A percentile compares a stretch with the other conserved stretches of the same genome.
These are phyloP conservation scores for Megamerina dolium DNA, from an alignment of 2,888 invertebrate species.

Conservation along the genomic window DNA sequence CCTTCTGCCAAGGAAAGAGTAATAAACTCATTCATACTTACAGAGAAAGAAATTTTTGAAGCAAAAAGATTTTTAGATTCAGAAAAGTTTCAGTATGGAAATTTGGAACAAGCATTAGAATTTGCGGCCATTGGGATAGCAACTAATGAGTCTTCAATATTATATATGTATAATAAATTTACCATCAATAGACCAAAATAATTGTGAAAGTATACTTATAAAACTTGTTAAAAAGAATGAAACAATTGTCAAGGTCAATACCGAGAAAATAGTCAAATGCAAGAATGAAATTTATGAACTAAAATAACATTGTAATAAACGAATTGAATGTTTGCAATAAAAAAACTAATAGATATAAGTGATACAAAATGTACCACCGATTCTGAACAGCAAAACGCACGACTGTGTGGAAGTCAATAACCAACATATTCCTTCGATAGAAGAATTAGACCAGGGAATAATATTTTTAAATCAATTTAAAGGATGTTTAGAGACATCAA, in stretches of 20 bases:
- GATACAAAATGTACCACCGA: slow-evolving; percentile 1
- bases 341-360: slow-evolving; percentile 15
- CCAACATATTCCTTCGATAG: not conserved
- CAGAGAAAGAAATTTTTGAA: slow-evolving; percentile 16
- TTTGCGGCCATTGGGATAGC: slow-evolving; percentile 17
- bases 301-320: slow-evolving; percentile 15
- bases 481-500: not conserved
- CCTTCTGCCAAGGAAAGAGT: slow-evolving; percentile 18
- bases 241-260: slow-evolving; percentile 15
- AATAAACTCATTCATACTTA: slow-evolving; percentile 19
- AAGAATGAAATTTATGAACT: slow-evolving; percentile 11
- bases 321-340: slow-evolving; percentile 19
- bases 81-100: slow-evolving; percentile 18
- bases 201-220: slow-evolving; percentile 12
- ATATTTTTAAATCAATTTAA: no score
- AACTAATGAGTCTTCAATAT: slow-evolving; percentile 11
- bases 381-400: not conserved
- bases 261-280: slow-evolving; percentile 11
- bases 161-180: slow-evolving; percentile 18
- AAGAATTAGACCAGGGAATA: not conserved
- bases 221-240: slow-evolving; percentile 15
- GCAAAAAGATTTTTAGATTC: no score
- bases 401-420: not conserved
- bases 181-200: no score
- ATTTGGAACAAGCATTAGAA: slow-evolving; percentile 16